phyloP scores from a whole-genome alignment of 2,888 invertebrate species.

The Lepidocyrtinus sp. region DNA sequence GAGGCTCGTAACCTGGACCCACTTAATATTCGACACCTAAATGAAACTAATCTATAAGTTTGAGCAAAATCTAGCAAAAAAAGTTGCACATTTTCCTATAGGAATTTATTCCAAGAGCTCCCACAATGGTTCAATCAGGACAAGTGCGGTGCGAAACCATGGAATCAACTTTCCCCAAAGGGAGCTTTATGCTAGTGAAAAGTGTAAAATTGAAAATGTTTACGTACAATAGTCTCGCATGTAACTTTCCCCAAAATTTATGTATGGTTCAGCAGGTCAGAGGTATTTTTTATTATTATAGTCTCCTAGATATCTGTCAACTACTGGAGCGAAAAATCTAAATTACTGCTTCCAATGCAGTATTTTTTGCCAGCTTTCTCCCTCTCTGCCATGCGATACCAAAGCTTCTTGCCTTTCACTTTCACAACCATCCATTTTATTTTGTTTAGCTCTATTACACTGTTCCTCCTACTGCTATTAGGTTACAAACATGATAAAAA shows the following conservation, averaged over 20 bases:
- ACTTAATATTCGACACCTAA: background rate
- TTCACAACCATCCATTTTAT: background rate
- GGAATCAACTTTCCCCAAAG: background rate
- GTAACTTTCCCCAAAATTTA: slow-evolving; percentile 50
- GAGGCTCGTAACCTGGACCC: background rate
- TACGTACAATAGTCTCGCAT: slow-evolving; percentile 39
- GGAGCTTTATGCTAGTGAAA: slow-evolving; percentile 31
- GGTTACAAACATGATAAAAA: too few relatives aligned
- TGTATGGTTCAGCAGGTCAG: slow-evolving; percentile 59
- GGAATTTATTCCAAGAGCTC: background rate
- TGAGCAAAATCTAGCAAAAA: background rate
- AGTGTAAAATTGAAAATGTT: slow-evolving; percentile 52
- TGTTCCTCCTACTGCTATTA: too few relatives aligned
- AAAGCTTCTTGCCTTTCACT: background rate
- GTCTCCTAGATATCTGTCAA: slow-evolving; percentile 58
- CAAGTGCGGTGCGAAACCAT: background rate
- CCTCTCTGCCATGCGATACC: background rate
- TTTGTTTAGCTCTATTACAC: too few relatives aligned
- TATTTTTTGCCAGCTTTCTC: slow-evolving; percentile 42
- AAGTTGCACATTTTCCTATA: background rate
- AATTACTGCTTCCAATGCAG: slow-evolving; percentile 62
- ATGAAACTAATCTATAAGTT: background rate
- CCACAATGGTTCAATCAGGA: background rate
- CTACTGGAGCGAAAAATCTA: slow-evolving; percentile 61
- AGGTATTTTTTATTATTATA: slow-evolving; percentile 61